Conservation (phyloP, 2,797 vertebrate genomes). For the Lacerta agilis region DNA sequence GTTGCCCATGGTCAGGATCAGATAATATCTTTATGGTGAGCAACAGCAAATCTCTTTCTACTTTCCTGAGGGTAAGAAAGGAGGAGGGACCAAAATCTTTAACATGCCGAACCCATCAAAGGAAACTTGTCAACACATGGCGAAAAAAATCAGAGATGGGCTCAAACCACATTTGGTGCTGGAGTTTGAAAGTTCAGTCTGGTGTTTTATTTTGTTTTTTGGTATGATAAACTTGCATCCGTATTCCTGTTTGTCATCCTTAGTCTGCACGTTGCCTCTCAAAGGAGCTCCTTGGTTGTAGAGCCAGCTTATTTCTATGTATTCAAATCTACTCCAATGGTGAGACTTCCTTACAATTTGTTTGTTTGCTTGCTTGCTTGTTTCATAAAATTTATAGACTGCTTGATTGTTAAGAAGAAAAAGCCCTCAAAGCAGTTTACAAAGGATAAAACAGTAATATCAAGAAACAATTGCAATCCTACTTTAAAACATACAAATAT, state of each 20-base stretch:
- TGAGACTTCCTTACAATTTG: background rate
- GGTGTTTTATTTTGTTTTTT: background rate
- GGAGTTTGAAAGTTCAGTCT: constrained; percentile 1
- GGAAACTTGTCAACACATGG: background rate
- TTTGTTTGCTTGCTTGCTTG: background rate
- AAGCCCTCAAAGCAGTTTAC: too few relatives aligned
- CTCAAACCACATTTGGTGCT: background rate
- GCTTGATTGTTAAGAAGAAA: too few relatives aligned
- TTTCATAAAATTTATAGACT: too few relatives aligned
- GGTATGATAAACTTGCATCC: too few relatives aligned
- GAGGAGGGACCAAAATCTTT: background rate
- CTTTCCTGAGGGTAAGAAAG: background rate
- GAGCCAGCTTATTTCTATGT: background rate
- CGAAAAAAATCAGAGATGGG: background rate
- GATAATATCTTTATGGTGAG: constrained; percentile 11
- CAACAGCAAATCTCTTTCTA: constrained; percentile 3
- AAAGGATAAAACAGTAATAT: too few relatives aligned
- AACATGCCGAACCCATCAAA: background rate
- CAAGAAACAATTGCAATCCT: too few relatives aligned
- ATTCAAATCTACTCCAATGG: background rate
- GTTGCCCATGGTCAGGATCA: background rate
- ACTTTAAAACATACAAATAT: too few relatives aligned
- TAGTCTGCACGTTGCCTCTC: background rate
- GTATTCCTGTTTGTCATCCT: background rate
- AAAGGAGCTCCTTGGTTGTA: background rate